Percentiles rank a stretch among this genome's conserved stretches.
phyloP scores from a whole-genome alignment of 2,797 vertebrate species.

The Craterocephalus amniculus region DNA sequence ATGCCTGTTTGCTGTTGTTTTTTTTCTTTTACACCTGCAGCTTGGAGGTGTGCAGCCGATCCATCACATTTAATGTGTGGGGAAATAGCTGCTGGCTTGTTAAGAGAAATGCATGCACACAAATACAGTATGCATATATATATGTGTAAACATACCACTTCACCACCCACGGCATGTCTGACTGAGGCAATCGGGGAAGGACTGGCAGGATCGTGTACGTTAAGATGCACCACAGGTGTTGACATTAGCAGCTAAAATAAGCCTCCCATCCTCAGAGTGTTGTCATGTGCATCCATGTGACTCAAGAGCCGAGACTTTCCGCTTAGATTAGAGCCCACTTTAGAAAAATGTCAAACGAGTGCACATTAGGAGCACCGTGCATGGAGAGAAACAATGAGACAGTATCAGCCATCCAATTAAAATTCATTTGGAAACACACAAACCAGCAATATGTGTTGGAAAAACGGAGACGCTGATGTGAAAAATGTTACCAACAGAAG shows the following conservation, averaged over 20 bases:
- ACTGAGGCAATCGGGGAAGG: constrained; percentile 45
- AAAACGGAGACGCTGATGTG: neutral
- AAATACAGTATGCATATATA: neutral
- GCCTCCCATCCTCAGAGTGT: constrained; percentile 9
- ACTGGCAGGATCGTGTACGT: neutral
- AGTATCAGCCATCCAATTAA: neutral
- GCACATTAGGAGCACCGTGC: neutral
- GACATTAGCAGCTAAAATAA: constrained; percentile 39
- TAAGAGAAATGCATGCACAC: constrained; percentile 5
- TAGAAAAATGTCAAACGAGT: neutral
- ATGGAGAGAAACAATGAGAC: neutral
- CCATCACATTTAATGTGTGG: constrained; percentile 53
- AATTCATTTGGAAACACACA: neutral
- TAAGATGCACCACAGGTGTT: constrained; percentile 38
- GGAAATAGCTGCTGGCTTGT: constrained; percentile 47
- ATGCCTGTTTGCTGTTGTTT: constrained; percentile 35
- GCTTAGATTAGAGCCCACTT: constrained; percentile 4
- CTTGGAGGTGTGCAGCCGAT: constrained; percentile 54
- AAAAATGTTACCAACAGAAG: neutral
- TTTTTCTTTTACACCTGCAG: constrained; percentile 54
- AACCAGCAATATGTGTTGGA: neutral
- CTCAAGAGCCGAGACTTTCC: constrained; percentile 7
- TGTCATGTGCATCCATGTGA: constrained; percentile 11
- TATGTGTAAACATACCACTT: neutral
- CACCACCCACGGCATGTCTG: constrained; percentile 24